Percentiles rank a stretch among this genome's conserved stretches.
phyloP scores from a whole-genome alignment of 2,113 vertebrate species.

The Mormyrus iriodes region DNA sequence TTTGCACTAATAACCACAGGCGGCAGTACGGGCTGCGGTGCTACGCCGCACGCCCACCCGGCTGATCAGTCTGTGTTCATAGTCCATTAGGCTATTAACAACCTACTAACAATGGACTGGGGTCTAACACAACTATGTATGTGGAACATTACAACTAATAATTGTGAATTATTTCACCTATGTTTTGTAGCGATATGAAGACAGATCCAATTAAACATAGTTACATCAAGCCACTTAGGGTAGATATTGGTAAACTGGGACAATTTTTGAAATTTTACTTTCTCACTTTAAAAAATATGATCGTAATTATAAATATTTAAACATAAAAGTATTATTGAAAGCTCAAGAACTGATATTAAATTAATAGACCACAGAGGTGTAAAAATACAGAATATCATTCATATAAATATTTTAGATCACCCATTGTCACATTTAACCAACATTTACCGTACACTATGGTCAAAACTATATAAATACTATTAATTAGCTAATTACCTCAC shows the following conservation, averaged over 20 bases:
- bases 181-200: not conserved
- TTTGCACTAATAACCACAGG: not conserved
- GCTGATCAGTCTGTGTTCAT: too few relatives aligned
- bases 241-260: not conserved
- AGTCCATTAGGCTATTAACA: not conserved
- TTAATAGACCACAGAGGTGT: not conserved
- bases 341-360: not conserved
- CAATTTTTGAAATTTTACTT: not conserved
- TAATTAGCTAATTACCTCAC: not conserved
- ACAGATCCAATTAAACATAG: not conserved
- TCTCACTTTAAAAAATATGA: not conserved
- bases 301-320: not conserved
- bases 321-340: not conserved
- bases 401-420: not conserved
- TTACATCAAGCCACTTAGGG: not conserved
- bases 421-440: not conserved
- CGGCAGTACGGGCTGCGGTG: not conserved
- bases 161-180: not conserved
- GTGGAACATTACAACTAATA: not conserved
- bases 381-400: not conserved
- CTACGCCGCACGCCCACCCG: not conserved
- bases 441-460: not conserved
- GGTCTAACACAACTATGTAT: not conserved
- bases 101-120: not conserved
- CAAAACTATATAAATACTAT: not conserved